Conservation (phyloP, 1,140 invertebrate genomes). For the Zaprionus davidi region DNA sequence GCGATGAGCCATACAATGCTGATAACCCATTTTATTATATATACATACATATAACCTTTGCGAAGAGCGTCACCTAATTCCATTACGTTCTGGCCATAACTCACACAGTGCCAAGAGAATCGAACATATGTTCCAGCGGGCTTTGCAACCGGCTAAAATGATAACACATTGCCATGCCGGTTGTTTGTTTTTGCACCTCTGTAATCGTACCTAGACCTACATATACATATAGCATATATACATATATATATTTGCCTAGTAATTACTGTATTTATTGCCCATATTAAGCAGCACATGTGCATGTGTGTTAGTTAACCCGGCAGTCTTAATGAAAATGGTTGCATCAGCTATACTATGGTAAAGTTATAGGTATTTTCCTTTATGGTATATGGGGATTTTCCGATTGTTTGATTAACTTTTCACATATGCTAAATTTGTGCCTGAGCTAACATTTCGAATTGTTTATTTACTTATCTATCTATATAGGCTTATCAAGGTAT, state of each 20-base stretch:
- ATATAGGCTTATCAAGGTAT: background rate
- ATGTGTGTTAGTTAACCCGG: background rate
- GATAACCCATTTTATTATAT: constrained; percentile 20
- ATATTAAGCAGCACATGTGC: background rate
- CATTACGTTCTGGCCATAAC: constrained; percentile 6
- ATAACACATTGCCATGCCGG: constrained; percentile 20
- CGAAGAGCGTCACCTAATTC: constrained; percentile 2
- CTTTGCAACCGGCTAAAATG: constrained; percentile 10
- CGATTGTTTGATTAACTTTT: background rate
- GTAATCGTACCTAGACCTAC: constrained; percentile 27
- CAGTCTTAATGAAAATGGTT: constrained; percentile 15
- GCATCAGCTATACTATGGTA: background rate
- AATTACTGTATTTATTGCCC: constrained; percentile 32
- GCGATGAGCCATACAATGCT: background rate
- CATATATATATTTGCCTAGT: background rate
- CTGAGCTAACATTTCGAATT: background rate
- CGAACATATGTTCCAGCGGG: constrained; percentile 35
- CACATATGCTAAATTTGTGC: background rate
- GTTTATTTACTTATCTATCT: constrained; percentile 6
- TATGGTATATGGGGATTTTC: background rate
- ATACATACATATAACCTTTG: background rate
- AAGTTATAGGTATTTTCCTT: background rate
- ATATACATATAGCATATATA: background rate
- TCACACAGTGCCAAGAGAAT: background rate
- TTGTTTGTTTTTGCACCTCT: constrained; percentile 14